phyloP scores from a whole-genome alignment of 2,797 vertebrate species.

The Fistularia commersonii region DNA sequence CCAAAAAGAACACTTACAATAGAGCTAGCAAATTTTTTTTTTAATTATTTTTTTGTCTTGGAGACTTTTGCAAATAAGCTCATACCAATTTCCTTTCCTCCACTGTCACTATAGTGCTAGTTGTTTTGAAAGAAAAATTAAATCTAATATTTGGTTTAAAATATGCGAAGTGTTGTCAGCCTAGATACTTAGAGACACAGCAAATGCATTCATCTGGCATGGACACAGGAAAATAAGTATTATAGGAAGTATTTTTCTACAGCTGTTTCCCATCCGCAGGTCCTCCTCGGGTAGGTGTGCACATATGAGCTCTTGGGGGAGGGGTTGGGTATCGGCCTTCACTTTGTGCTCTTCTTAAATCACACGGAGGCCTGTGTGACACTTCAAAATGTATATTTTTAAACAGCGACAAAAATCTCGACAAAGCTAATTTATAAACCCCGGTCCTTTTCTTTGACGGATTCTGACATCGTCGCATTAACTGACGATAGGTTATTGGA shows the following conservation, averaged over 20 bases:
- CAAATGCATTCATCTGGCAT: conserved; percentile 17
- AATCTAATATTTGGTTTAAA: conserved; percentile 24
- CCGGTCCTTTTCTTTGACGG: conserved; percentile 50
- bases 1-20: conserved; percentile 14
- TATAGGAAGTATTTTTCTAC: conserved; percentile 74
- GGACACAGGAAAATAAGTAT: conserved; percentile 18
- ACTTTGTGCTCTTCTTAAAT: conserved; percentile 40
- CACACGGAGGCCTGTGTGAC: conserved; percentile 42
- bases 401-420: conserved; percentile 41
- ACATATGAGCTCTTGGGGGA: conserved; percentile 16
- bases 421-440: conserved; percentile 45
- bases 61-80: conserved; percentile 32
- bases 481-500: conserved; percentile 40
- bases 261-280: conserved; percentile 54
- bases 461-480: conserved; percentile 30
- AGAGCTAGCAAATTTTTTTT: conserved; percentile 17
- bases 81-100: conserved; percentile 1
- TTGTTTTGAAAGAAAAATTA: conserved; percentile 8
- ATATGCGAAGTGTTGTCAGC: conserved; percentile 24
- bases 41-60: conserved; percentile 12
- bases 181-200: conserved; percentile 9
- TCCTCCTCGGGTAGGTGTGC: conserved; percentile 37
- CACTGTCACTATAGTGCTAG: conserved; percentile 12
- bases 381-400: conserved; percentile 69
- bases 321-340: conserved; percentile 39